Evolutionary conservation across 2,797 vertebrate genomes (phyloP).

Genomic region (Eptatretus atami): DNA sequence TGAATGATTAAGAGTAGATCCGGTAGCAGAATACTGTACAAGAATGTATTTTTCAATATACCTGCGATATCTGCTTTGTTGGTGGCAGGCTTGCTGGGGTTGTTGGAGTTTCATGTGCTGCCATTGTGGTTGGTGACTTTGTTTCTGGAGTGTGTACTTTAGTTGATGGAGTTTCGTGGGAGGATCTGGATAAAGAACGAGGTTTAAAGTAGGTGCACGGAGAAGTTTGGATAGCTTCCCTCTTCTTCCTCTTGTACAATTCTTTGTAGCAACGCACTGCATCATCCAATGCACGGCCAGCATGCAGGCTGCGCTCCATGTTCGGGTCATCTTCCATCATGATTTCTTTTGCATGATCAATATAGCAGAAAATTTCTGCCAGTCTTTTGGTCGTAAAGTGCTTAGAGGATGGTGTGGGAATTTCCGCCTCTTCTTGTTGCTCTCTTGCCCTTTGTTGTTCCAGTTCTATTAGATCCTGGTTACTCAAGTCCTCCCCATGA

Average conservation of each 20-base stretch:
- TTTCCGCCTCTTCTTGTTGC: not conserved
- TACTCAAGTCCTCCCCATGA: not conserved
- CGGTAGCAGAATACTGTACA: no score
- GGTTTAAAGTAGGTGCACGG: no score
- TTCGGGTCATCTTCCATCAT: not conserved
- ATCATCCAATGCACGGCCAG: not conserved
- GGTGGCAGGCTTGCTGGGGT: no score
- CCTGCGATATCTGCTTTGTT: no score
- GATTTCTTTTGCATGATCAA: not conserved
- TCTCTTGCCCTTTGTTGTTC: not conserved
- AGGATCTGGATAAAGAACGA: no score
- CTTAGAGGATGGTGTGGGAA: conserved; percentile 8
- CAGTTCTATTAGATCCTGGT: not conserved
- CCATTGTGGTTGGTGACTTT: no score
- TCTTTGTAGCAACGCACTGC: not conserved
- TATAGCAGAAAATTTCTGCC: not conserved
- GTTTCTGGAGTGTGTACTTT: no score
- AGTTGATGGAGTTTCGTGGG: no score
- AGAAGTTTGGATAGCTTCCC: not conserved
- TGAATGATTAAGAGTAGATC: no score
- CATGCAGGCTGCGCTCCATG: not conserved
- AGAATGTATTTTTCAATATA: no score
- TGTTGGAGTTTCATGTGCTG: no score
- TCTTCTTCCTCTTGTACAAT: conserved; percentile 3
- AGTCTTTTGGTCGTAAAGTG: not conserved